Evolutionary conservation across 1,140 invertebrate genomes (phyloP).

Genomic region (Drosophila nikananu): DNA sequence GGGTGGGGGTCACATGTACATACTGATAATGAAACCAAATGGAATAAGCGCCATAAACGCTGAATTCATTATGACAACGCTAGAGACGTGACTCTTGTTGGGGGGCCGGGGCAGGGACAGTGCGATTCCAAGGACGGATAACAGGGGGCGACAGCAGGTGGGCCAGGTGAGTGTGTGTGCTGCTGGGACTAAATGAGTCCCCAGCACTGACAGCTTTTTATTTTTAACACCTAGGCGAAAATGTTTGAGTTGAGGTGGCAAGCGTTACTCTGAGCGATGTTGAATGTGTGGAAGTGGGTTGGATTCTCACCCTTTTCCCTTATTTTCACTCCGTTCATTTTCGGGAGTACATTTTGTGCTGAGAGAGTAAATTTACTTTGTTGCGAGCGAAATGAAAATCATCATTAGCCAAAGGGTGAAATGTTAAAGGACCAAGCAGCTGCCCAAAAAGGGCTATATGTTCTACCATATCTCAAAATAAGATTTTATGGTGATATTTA

Average conservation of each 20-base stretch:
- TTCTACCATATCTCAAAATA: background rate
- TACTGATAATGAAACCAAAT: constrained; percentile 83
- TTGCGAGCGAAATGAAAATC: constrained; percentile 1
- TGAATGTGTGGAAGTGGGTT: constrained; percentile 34
- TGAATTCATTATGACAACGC: constrained; percentile 82
- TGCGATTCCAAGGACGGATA: constrained; percentile 5
- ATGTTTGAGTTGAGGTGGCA: constrained; percentile 58
- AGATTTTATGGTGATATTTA: background rate
- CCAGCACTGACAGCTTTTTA: constrained; percentile 65
- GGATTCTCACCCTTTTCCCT: constrained; percentile 3
- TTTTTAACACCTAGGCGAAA: constrained; percentile 79
- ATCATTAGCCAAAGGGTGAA: constrained; percentile 21
- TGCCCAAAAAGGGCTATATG: background rate
- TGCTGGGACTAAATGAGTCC: constrained; percentile 63
- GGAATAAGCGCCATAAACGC: constrained; percentile 84
- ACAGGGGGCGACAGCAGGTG: constrained; percentile 5
- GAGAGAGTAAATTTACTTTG: constrained; percentile 36
- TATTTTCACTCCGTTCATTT: constrained; percentile 29
- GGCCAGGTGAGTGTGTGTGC: constrained; percentile 1
- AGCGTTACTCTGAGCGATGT: constrained; percentile 43
- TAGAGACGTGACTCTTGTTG: constrained; percentile 65
- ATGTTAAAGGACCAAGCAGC: background rate
- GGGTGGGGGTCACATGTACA: constrained; percentile 29
- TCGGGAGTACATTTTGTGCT: constrained; percentile 30
- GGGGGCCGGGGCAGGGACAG: background rate